Conservation (phyloP, 2,797 vertebrate genomes). For the Meda fulgida region DNA sequence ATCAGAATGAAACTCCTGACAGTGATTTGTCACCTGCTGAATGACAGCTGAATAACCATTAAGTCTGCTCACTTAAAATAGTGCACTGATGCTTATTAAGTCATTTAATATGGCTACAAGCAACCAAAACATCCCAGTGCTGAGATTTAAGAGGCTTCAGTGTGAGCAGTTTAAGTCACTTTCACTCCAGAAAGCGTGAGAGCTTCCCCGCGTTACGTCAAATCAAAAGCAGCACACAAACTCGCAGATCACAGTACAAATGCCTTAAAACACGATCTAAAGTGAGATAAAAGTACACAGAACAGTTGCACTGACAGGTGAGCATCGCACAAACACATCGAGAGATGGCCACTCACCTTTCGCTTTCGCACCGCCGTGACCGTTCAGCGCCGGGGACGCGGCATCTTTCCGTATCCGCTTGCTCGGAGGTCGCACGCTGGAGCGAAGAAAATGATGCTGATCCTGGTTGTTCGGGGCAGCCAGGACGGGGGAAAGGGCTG, state of each 20-base stretch:
- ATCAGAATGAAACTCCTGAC: constrained; percentile 9
- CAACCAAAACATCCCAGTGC: background rate
- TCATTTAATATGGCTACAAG: background rate
- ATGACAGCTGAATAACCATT: background rate
- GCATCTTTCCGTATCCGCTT: constrained; percentile 97
- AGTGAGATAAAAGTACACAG: background rate
- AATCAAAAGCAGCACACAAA: background rate
- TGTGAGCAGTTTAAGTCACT: constrained; percentile 8
- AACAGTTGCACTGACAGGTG: constrained; percentile 1
- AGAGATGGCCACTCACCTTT: constrained; percentile 84
- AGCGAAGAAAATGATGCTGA: constrained; percentile 99
- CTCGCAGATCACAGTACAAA: background rate
- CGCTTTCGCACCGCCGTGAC: constrained; percentile 82
- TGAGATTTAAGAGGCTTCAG: background rate
- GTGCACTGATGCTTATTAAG: background rate
- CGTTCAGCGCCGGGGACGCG: constrained; percentile 82
- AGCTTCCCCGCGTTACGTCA: constrained; percentile 12
- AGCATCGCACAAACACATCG: background rate
- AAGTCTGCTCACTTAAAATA: background rate
- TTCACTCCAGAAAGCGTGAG: constrained; percentile 1
- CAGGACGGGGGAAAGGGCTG: constrained; percentile 66
- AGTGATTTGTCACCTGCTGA: constrained; percentile 3
- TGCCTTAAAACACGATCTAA: background rate
- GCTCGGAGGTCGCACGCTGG: constrained; percentile 96
- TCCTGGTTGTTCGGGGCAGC: constrained; percentile 85